phyloP scores from a whole-genome alignment of 1,140 invertebrate genomes.

The Drosophila subobscura region DNA sequence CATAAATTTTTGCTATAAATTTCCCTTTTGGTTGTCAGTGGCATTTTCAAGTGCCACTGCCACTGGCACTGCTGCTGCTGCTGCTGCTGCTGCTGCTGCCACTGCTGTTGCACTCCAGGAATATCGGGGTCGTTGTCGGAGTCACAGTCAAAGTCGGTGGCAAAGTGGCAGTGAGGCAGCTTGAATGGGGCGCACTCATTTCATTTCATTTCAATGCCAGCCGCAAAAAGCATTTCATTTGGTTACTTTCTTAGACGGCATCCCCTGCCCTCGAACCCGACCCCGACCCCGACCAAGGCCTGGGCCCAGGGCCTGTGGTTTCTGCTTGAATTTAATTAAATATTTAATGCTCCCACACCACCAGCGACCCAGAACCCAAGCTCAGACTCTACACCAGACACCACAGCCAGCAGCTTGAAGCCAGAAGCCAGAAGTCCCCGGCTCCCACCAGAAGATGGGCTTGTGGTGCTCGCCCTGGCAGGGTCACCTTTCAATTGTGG shows the following conservation, averaged over 20 bases:
- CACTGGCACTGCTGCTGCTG: not conserved
- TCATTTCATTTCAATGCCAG: slow-evolving; percentile 75
- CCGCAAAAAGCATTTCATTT: slow-evolving; percentile 76
- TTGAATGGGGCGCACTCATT: slow-evolving; percentile 4
- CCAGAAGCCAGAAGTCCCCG: not conserved
- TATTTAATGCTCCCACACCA: slow-evolving; percentile 58
- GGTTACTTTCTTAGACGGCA: slow-evolving; percentile 62
- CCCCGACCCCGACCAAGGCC: slow-evolving; percentile 11
- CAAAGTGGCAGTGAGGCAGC: not conserved
- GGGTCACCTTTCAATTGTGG: too few species aligned
- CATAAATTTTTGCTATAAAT: slow-evolving; percentile 80
- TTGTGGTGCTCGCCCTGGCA: too few species aligned
- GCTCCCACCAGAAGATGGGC: too few species aligned
- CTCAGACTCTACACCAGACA: too few species aligned
- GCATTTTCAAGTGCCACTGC: slow-evolving; percentile 68
- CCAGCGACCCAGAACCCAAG: too few species aligned
- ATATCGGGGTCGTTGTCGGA: slow-evolving; percentile 33
- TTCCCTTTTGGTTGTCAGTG: slow-evolving; percentile 79
- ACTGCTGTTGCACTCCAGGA: slow-evolving; percentile 9
- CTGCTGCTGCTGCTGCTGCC: not conserved
- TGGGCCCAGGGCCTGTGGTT: slow-evolving; percentile 41
- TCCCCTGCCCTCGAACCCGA: not conserved
- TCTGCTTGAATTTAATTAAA: slow-evolving; percentile 76
- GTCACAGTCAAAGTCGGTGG: not conserved
- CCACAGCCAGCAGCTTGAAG: slow-evolving; percentile 8